Evolutionary conservation across 2,797 vertebrate genomes (phyloP).

Genomic region (Acanthiza pusilla): DNA sequence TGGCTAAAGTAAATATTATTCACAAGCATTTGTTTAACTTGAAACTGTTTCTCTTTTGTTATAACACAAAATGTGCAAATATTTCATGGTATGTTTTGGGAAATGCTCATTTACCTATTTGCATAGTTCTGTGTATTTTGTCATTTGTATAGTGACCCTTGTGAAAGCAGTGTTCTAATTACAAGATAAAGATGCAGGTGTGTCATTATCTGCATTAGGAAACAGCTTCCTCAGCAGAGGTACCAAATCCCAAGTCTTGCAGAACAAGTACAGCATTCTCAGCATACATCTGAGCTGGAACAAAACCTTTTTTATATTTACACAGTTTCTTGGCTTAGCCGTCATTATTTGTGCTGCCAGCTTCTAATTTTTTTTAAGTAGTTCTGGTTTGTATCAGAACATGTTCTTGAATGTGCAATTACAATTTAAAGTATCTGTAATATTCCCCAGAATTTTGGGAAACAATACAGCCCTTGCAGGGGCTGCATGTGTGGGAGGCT

Average conservation of each 20-base stretch:
- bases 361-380: neutral
- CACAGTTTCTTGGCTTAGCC: neutral
- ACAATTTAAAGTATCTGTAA: neutral
- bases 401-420: neutral
- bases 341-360: neutral
- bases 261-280: neutral
- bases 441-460: neutral
- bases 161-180: neutral
- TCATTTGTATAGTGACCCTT: neutral
- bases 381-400: neutral
- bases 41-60: neutral
- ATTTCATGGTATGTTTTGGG: neutral
- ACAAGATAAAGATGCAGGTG: neutral
- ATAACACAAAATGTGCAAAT: neutral
- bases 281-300: neutral
- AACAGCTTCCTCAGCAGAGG: neutral
- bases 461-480: neutral
- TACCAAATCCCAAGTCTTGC: neutral
- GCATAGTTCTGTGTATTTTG: neutral
- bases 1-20: neutral
- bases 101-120: neutral
- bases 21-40: neutral
- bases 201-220: neutral
- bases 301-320: neutral
- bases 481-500: neutral